phyloP scores from a whole-genome alignment of 1,140 invertebrate genomes.

The Micrasema minimum region DNA sequence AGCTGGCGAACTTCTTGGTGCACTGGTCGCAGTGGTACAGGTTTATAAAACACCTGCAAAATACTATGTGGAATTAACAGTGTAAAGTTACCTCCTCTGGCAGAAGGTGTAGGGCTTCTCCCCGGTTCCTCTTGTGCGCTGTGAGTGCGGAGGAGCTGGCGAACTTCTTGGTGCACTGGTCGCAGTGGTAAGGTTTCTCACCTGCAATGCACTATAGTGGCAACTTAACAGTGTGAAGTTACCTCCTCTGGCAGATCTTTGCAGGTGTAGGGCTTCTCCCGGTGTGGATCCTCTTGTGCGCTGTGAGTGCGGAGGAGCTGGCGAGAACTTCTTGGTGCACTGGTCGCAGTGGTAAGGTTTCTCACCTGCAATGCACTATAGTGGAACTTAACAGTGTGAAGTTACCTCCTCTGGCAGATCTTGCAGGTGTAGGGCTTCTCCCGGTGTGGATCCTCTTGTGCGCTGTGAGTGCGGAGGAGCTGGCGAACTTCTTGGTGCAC shows the following conservation, averaged over 20 bases:
- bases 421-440: slow-evolving; percentile 74
- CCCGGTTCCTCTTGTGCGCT: slow-evolving; percentile 74
- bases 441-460: slow-evolving; percentile 77
- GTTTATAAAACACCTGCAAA: no score
- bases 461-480: slow-evolving; percentile 68
- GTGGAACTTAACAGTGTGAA: no score
- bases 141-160: slow-evolving; percentile 69
- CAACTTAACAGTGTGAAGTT: no score
- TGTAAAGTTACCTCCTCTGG: slow-evolving; percentile 68
- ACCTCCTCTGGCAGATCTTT: slow-evolving; percentile 70
- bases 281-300: slow-evolving; percentile 75
- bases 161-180: slow-evolving; percentile 67
- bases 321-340: slow-evolving; percentile 68
- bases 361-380: slow-evolving; percentile 60
- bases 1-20: slow-evolving; percentile 67
- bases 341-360: slow-evolving; percentile 65
- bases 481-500: slow-evolving; percentile 68
- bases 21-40: slow-evolving; percentile 66
- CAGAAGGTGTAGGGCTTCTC: slow-evolving; percentile 77
- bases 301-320: slow-evolving; percentile 69
- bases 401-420: slow-evolving; percentile 71
- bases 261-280: slow-evolving; percentile 77
- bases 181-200: slow-evolving; percentile 67
- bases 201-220: no score
- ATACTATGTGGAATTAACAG: no score